Percentiles rank a stretch among this genome's conserved stretches.
Conservation (phyloP, 2,888 invertebrate species). For the Amiota minor region DNA sequence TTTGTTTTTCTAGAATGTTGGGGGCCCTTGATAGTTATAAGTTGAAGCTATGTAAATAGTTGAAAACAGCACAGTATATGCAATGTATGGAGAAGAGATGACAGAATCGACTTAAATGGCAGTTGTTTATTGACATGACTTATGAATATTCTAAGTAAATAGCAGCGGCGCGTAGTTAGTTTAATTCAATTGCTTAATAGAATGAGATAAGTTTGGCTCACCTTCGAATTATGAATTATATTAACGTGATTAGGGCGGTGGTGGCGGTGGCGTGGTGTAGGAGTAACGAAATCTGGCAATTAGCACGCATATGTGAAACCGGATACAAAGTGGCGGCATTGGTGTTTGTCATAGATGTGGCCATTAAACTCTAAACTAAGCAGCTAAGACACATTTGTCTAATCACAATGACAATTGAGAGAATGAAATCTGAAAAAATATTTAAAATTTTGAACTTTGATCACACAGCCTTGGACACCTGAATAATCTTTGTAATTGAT, state of each 20-base stretch:
- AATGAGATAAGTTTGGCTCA: not conserved
- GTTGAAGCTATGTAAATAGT: not conserved
- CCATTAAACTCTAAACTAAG: constrained; percentile 11
- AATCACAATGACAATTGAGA: constrained; percentile 4
- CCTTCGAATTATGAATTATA: not conserved
- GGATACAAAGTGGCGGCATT: constrained; percentile 50
- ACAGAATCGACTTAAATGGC: too few relatives aligned
- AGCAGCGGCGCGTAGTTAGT: not conserved
- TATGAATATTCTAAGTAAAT: not conserved
- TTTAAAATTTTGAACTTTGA: not conserved
- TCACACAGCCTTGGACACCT: constrained; percentile 26
- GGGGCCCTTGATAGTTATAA: not conserved
- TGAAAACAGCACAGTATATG: not conserved
- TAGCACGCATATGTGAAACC: constrained; percentile 63
- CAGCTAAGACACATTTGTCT: not conserved
- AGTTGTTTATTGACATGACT: too few relatives aligned
- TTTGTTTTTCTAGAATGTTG: not conserved
- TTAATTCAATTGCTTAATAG: not conserved
- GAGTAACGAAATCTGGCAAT: constrained; percentile 60
- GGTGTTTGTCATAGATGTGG: not conserved
- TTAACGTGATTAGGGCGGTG: not conserved
- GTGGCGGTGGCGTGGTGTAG: constrained; percentile 12
- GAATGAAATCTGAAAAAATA: not conserved
- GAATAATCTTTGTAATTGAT: not conserved
- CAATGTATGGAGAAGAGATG: too few relatives aligned